Conservation (phyloP, 2,797 vertebrate species). For the Myotis vivesi region DNA sequence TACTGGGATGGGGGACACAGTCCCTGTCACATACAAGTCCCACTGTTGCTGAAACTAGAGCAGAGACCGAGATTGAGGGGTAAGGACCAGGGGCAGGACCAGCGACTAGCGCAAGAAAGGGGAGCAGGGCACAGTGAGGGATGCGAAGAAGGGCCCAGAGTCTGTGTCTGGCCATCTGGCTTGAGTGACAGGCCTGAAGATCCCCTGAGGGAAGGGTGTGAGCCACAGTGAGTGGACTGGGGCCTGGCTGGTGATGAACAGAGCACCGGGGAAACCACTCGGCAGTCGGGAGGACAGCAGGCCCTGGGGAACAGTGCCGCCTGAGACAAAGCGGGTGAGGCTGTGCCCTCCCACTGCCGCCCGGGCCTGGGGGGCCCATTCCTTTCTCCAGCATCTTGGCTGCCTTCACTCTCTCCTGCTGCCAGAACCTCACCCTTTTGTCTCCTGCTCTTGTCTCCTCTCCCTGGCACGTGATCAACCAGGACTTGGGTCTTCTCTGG, state of each 20-base stretch:
- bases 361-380: fast-evolving
- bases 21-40: not conserved
- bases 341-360: not conserved
- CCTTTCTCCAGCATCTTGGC: not conserved
- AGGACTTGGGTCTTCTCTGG: not conserved
- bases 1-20: fast-evolving
- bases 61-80: not conserved
- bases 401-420: not conserved
- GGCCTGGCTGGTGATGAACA: not conserved
- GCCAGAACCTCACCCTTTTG: not conserved
- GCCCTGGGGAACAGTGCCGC: not conserved
- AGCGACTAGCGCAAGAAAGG: not conserved
- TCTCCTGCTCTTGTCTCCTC: not conserved
- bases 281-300: not conserved
- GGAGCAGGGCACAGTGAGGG: no score
- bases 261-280: not conserved
- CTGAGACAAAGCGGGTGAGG: not conserved
- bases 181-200: not conserved
- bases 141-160: not conserved
- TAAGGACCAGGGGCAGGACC: not conserved
- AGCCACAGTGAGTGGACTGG: not conserved
- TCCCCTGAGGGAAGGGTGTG: not conserved
- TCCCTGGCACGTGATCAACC: no score
- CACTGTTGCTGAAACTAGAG: not conserved
- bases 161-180: not conserved